Percentiles rank a stretch among this genome's conserved stretches.
Conservation (phyloP, 2,888 invertebrate species). For the Lordiphosa fenestrarum region DNA sequence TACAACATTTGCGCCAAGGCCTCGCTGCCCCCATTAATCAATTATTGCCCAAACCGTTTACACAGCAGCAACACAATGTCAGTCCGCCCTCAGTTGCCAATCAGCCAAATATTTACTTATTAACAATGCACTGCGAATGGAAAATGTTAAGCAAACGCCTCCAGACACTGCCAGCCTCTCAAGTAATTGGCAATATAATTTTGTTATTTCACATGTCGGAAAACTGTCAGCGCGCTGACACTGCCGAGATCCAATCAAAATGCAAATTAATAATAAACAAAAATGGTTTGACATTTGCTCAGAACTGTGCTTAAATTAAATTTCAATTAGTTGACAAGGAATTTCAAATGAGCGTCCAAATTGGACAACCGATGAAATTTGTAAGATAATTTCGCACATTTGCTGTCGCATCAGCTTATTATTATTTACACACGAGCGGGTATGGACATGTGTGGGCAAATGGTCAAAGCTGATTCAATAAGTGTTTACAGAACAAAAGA, state of each 20-base stretch:
- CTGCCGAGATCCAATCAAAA: conserved; percentile 62
- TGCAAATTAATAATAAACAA: conserved; percentile 75
- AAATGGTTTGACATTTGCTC: conserved; percentile 55
- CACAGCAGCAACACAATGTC: conserved; percentile 21
- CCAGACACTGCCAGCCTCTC: conserved; percentile 20
- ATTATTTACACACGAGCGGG: neutral
- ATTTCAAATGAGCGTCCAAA: conserved; percentile 9
- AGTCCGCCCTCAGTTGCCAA: conserved; percentile 15
- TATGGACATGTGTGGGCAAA: neutral
- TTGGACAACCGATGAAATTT: conserved; percentile 14
- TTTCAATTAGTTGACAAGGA: conserved; percentile 46
- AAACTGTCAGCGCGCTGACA: conserved; percentile 56
- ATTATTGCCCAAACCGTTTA: conserved; percentile 72
- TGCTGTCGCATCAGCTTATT: neutral
- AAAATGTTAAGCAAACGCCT: conserved; percentile 36
- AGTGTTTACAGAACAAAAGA: neutral
- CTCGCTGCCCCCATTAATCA: conserved; percentile 54
- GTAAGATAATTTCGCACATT: conserved; percentile 5
- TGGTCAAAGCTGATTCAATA: conserved; percentile 2
- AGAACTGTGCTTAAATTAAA: conserved; percentile 51
- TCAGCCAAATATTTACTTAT: conserved; percentile 49
- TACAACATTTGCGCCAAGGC: conserved; percentile 34
- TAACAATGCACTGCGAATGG: conserved; percentile 38
- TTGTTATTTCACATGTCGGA: conserved; percentile 42
- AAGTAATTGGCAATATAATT: conserved; percentile 42